Conservation (phyloP, 2,113 vertebrate genomes). For the Argyrosomus japonicus region DNA sequence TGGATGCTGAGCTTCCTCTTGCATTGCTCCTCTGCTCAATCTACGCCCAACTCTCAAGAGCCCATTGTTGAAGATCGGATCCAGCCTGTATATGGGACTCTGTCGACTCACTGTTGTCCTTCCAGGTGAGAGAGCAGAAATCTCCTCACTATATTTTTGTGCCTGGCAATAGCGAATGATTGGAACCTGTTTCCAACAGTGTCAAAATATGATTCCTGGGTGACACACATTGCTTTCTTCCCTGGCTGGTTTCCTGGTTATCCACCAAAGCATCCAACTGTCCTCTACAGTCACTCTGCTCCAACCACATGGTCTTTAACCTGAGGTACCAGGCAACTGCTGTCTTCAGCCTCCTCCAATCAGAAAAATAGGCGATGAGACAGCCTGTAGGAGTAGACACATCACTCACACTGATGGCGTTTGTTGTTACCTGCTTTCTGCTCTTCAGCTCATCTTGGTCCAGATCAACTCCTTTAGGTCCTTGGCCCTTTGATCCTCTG, state of each 20-base stretch:
- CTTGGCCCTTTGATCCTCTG: too few relatives aligned
- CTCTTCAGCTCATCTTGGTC: too few relatives aligned
- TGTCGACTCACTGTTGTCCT: neutral
- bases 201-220: neutral
- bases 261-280: neutral
- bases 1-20: neutral
- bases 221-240: neutral
- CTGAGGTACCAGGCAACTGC: neutral
- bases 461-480: too few relatives aligned
- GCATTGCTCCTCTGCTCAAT: neutral
- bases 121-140: neutral
- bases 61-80: neutral
- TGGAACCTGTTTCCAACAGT: too few relatives aligned
- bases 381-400: too few relatives aligned
- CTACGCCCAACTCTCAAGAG: constrained; percentile 1
- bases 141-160: neutral
- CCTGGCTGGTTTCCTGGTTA: neutral
- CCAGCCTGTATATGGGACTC: neutral
- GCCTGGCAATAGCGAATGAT: neutral
- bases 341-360: too few relatives aligned
- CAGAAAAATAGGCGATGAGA: too few relatives aligned
- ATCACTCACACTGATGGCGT: too few relatives aligned
- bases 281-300: neutral
- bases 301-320: neutral
- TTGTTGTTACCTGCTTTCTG: too few relatives aligned